phyloP scores from a whole-genome alignment of 2,797 vertebrate genomes.

The Sciaenops ocellatus region DNA sequence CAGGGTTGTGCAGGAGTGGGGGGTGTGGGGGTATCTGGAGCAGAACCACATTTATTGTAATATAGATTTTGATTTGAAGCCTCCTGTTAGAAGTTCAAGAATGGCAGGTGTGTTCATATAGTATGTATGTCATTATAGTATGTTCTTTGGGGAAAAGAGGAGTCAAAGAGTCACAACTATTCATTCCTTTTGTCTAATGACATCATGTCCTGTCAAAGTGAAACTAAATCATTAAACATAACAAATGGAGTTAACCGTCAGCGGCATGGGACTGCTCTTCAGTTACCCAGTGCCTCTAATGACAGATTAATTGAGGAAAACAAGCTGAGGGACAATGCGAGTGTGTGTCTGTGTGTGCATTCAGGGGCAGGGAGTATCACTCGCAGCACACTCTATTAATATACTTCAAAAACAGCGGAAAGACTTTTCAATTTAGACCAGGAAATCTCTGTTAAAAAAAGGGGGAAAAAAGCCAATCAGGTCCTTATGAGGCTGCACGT shows the following conservation, averaged over 20 bases:
- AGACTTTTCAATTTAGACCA: slow-evolving; percentile 75
- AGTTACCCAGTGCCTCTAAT: slow-evolving; percentile 60
- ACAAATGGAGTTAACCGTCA: slow-evolving; percentile 71
- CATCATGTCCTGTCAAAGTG: slow-evolving; percentile 78
- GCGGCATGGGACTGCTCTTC: slow-evolving; percentile 51
- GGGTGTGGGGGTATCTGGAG: slow-evolving; percentile 13
- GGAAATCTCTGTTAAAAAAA: slow-evolving; percentile 71
- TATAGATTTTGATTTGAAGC: slow-evolving; percentile 19
- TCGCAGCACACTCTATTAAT: slow-evolving; percentile 70
- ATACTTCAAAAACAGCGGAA: slow-evolving; percentile 71
- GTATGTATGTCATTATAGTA: slow-evolving; percentile 33
- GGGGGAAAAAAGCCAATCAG: slow-evolving; percentile 66
- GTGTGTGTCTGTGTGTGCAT: slow-evolving; percentile 42
- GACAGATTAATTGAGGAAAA: slow-evolving; percentile 60
- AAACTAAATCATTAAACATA: slow-evolving; percentile 78
- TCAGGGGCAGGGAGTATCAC: slow-evolving; percentile 51
- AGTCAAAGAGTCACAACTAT: slow-evolving; percentile 53
- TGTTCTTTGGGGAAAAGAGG: slow-evolving; percentile 45
- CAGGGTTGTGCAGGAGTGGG: not conserved
- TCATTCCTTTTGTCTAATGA: slow-evolving; percentile 67
- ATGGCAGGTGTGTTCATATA: slow-evolving; percentile 48
- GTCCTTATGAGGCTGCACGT: slow-evolving; percentile 74
- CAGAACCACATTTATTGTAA: slow-evolving; percentile 21
- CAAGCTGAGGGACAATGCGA: slow-evolving; percentile 46
- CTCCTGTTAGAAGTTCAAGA: slow-evolving; percentile 30